Evolutionary conservation across 2,113 vertebrate genomes (phyloP).

Genomic region (Phyllostomus hastatus): DNA sequence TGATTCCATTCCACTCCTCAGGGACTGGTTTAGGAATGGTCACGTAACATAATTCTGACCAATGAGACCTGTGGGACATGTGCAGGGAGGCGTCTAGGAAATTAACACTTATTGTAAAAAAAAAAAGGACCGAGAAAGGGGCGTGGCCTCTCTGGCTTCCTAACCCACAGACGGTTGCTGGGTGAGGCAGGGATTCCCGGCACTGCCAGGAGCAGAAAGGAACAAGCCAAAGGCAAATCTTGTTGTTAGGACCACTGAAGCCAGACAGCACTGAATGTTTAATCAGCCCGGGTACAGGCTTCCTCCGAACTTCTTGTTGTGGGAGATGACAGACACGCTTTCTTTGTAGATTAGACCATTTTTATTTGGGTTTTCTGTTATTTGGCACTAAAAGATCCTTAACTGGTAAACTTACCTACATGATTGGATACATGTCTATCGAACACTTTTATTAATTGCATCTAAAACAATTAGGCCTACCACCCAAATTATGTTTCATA

Average conservation of each 20-base stretch:
- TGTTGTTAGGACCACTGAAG: background rate
- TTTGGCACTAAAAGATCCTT: background rate
- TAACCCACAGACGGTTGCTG: background rate
- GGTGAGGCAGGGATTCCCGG: background rate
- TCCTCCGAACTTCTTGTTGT: background rate
- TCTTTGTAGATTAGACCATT: background rate
- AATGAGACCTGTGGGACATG: background rate
- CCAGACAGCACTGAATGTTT: background rate
- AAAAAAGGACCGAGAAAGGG: background rate
- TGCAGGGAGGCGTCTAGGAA: background rate
- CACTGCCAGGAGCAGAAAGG: background rate
- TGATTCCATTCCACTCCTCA: background rate
- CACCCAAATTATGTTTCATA: constrained; percentile 27
- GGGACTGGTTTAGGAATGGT: background rate
- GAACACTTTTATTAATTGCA: background rate
- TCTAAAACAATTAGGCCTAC: constrained; percentile 12
- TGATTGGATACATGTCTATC: constrained; percentile 17
- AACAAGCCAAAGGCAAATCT: background rate
- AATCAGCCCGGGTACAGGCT: background rate
- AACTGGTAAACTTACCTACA: background rate
- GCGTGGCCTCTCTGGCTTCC: background rate
- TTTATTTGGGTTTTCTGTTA: constrained; percentile 28
- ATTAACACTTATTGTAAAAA: background rate
- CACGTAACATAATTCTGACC: constrained; percentile 15
- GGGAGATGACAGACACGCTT: background rate